These are phyloP conservation scores for Blera fallax DNA, from an alignment of 2,888 invertebrate species.

Conservation along the genomic window DNA sequence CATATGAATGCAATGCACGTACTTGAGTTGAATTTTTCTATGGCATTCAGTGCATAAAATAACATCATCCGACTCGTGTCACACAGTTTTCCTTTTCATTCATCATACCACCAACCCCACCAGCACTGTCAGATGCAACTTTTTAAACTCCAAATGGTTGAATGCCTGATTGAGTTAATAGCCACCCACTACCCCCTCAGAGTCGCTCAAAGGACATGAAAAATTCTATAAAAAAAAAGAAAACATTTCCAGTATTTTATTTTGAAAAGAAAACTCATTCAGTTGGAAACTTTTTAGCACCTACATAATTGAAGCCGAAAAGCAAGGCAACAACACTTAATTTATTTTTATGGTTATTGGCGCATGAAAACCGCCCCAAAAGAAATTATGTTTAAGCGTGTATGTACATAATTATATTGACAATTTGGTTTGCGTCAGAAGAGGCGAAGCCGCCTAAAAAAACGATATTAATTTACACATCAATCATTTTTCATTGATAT, in stretches of 20 bases:
- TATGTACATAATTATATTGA: not conserved
- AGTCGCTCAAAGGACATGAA: not conserved
- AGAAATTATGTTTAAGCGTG: not conserved
- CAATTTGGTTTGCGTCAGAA: not conserved
- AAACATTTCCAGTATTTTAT: not conserved
- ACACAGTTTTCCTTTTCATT: not conserved
- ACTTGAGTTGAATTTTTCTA: not conserved
- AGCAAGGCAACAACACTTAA: not conserved
- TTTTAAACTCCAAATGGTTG: not conserved
- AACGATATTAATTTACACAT: conserved; percentile 34
- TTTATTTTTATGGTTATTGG: not conserved
- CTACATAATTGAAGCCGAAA: not conserved
- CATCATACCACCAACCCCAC: not conserved
- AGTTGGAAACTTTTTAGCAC: not conserved
- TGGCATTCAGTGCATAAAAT: not conserved
- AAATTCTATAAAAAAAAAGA: not conserved
- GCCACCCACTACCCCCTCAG: not conserved
- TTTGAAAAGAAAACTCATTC: not conserved
- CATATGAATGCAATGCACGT: too few species aligned
- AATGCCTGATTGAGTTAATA: conserved; percentile 6
- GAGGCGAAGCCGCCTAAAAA: not conserved
- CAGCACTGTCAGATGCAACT: not conserved
- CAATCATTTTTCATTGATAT: conserved; percentile 32
- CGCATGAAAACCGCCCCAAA: not conserved
- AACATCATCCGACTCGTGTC: not conserved